A percentile compares a stretch with the other conserved stretches of the same genome.
phyloP scores from a whole-genome alignment of 2,888 invertebrate genomes.

The Saturnia japonica region DNA sequence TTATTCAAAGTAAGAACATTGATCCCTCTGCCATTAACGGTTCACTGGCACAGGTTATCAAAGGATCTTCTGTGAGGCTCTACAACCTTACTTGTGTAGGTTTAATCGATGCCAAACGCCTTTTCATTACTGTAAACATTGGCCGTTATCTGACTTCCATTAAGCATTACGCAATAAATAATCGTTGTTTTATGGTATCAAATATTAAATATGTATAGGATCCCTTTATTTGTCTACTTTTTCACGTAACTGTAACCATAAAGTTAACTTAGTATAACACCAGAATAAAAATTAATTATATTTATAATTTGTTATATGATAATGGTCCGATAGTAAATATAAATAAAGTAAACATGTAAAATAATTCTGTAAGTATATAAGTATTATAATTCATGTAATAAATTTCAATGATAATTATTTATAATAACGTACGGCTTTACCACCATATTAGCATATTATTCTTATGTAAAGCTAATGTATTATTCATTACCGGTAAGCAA shows the following conservation, averaged over 20 bases:
- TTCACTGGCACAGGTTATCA: constrained; percentile 59
- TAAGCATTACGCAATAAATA: not conserved
- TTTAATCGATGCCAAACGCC: constrained; percentile 62
- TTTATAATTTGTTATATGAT: not conserved
- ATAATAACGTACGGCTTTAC: not conserved
- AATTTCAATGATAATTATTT: not conserved
- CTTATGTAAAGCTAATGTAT: constrained; percentile 1
- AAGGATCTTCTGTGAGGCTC: constrained; percentile 57
- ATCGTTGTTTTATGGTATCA: not conserved
- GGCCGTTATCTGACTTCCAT: not conserved
- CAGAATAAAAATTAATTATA: not conserved
- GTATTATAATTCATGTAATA: not conserved
- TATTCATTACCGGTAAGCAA: constrained; percentile 3
- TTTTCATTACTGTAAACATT: not conserved
- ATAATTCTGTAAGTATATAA: not conserved
- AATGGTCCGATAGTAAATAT: not conserved
- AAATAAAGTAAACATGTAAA: not conserved
- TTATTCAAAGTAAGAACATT: constrained; percentile 65
- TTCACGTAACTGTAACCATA: not conserved
- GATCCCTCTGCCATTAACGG: constrained; percentile 58
- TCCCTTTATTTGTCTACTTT: too few species aligned
- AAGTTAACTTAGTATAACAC: not conserved
- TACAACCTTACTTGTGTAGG: constrained; percentile 40
- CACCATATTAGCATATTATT: not conserved
- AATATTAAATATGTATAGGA: too few species aligned